A percentile compares a stretch with the other conserved stretches of the same genome.
Conservation (phyloP, 2,113 vertebrate genomes). For the Hippolais icterina region DNA sequence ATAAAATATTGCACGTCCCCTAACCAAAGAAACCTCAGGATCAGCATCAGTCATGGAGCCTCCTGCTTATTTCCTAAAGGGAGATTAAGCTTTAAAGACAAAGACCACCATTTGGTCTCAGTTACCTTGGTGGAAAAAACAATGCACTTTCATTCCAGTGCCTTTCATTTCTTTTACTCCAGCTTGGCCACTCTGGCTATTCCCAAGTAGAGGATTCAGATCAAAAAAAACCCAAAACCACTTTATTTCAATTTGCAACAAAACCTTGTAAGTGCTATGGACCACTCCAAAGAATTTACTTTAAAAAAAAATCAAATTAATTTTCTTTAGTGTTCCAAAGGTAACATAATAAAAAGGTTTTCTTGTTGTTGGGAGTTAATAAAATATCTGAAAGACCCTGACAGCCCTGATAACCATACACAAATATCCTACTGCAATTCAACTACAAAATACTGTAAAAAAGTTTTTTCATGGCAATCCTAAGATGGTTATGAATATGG, state of each 20-base stretch:
- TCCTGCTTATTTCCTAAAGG: slow-evolving; percentile 24
- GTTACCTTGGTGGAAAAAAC: slow-evolving; percentile 36
- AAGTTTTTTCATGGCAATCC: neutral
- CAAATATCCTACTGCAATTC: neutral
- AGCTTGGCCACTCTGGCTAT: neutral
- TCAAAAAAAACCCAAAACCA: accelerated
- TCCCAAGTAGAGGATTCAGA: neutral
- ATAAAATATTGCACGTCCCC: slow-evolving; percentile 35
- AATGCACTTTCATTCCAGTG: neutral
- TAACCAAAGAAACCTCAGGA: slow-evolving; percentile 48
- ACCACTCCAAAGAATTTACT: neutral
- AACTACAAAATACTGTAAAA: neutral
- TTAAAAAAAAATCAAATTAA: neutral
- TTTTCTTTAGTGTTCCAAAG: neutral
- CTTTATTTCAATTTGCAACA: neutral
- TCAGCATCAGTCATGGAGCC: slow-evolving; percentile 41
- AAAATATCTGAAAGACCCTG: neutral
- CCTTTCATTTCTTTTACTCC: neutral
- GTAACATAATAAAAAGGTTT: neutral
- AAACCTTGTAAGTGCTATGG: neutral
- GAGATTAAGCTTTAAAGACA: slow-evolving; percentile 49
- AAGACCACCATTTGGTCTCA: neutral
- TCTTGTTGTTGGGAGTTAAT: neutral
- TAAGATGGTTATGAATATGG: neutral
- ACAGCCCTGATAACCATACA: neutral